A percentile compares a stretch with the other conserved stretches of the same genome.
Conservation (phyloP, 2,113 vertebrate genomes). For the Oncorhynchus gorbuscha region DNA sequence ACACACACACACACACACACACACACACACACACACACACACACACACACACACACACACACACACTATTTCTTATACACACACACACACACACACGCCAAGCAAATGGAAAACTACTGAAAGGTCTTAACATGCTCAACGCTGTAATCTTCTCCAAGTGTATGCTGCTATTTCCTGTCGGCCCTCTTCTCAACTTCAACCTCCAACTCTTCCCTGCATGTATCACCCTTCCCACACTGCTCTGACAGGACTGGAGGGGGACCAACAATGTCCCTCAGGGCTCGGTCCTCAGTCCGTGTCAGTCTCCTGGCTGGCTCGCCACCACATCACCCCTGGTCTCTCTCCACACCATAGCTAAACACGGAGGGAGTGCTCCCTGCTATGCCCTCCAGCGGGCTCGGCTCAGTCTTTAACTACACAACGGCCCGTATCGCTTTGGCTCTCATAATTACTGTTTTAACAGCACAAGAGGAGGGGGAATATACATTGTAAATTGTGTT, state of each 20-base stretch:
- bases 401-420: conserved; percentile 76
- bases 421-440: conserved; percentile 75
- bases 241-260: conserved; percentile 73
- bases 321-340: neutral
- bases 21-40: conserved; percentile 25
- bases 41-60: too few species aligned
- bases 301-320: neutral
- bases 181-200: conserved; percentile 90
- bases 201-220: conserved; percentile 85
- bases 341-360: conserved; percentile 11
- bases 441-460: conserved; percentile 90
- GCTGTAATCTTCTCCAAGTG: conserved; percentile 86
- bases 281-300: conserved; percentile 49
- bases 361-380: neutral
- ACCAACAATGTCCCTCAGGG: conserved; percentile 72
- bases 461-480: conserved; percentile 69
- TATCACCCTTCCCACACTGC: conserved; percentile 82
- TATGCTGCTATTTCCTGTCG: conserved; percentile 83
- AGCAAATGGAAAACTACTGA: conserved; percentile 70
- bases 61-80: conserved; percentile 8
- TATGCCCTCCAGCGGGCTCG: neutral
- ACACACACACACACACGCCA: conserved; percentile 39
- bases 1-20: conserved; percentile 25
- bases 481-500: conserved; percentile 97
- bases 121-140: conserved; percentile 79